Percentiles rank a stretch among this genome's conserved stretches.
Evolutionary conservation across 2,888 invertebrate species (phyloP).

Genomic region (Baccha elongata): DNA sequence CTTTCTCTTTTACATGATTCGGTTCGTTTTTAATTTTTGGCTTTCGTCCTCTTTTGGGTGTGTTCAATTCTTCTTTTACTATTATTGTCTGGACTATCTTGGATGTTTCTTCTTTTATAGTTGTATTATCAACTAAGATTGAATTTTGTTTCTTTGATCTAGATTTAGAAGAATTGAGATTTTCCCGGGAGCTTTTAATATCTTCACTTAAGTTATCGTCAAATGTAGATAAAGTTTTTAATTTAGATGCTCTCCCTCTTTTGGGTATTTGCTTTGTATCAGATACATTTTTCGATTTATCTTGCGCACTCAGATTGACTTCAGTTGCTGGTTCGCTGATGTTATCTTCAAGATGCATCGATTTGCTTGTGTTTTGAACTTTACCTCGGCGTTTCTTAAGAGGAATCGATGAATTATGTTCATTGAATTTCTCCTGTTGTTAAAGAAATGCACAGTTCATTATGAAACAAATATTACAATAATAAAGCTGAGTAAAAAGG

Average conservation of each 20-base stretch:
- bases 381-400: slow-evolving; percentile 31
- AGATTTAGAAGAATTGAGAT: background rate
- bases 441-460: background rate
- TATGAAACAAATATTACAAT: background rate
- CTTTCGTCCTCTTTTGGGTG: background rate
- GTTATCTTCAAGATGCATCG: background rate
- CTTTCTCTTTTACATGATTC: too few relatives aligned
- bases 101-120: background rate
- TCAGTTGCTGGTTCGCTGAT: background rate
- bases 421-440: background rate
- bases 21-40: background rate
- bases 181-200: background rate
- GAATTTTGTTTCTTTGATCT: background rate
- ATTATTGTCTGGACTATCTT: background rate
- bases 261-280: background rate
- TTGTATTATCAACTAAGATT: background rate
- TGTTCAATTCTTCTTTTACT: background rate
- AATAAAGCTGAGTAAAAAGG: too few relatives aligned
- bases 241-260: slow-evolving; percentile 8
- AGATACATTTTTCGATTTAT: background rate
- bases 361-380: background rate
- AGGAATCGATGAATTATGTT: slow-evolving; percentile 24
- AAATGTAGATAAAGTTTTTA: background rate
- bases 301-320: background rate
- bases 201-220: background rate